Evolutionary conservation across 2,113 vertebrate species (phyloP), one percentile per base, ranked within the genome.

Genomic region (Ciconia stormi): DNA sequence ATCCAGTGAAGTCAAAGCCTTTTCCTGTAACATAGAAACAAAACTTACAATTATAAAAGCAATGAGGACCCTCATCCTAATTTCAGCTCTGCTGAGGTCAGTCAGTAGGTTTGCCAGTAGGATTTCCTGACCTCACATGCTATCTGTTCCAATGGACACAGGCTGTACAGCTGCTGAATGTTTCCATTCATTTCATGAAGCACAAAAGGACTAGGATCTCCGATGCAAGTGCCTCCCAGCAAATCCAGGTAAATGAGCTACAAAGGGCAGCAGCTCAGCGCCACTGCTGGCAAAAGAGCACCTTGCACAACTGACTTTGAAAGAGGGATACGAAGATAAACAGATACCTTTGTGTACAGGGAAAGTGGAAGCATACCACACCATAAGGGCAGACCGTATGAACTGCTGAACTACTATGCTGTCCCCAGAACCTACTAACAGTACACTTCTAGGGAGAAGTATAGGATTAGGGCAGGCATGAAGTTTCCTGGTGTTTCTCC

Each of bases 1-100:
- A 29, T 94, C 58, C 81, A 95, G 20, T 42, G 95, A 84, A 67
- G 63, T 84, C 59, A 98, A 81, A 58, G 95, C 80, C 73, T 97
- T 97, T 80, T 96, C 97, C 98, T 98, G 83, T 56, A 95, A 80
- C 15, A 58, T 7, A 72, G 50, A 70, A 95, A 95, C 50, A 95
- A 88, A 89, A 79, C 5, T 67, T 67, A 72, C 18, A 87, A 52
- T 96, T 80, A 52, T 25, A 76, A 69, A 84, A 92, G 67, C 86
- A 82, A 72, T 42, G 34, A 89, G 30, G 80, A 70, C 53, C 16
- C 16, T 61, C 38, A 63, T 78, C 52, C 44, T 90, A 40, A 62
- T 93, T 93, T 85, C 95, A 96, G 4, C 79, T 53, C 50, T 71
- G 52, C 56, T 50, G 40, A 38, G 47, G 20, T 72, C 52, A 59